Evolutionary conservation across 2,797 vertebrate genomes (phyloP).

Genomic region (Girardinus metallicus): DNA sequence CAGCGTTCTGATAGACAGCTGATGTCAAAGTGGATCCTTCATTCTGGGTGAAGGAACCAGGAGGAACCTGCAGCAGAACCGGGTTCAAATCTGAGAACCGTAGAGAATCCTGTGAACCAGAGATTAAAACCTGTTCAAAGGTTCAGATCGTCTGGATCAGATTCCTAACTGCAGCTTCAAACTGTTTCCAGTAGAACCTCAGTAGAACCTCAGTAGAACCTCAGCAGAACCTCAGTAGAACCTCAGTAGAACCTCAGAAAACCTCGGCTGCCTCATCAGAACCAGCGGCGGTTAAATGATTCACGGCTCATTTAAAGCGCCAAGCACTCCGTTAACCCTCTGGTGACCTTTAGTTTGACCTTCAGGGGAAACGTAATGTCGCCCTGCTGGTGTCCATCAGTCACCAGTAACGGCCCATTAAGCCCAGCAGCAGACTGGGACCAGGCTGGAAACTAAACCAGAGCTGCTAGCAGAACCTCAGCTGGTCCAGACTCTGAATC

Average conservation of each 20-base stretch:
- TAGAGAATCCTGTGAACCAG: neutral
- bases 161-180: neutral
- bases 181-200: too few relatives aligned
- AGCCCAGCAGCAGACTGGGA: constrained; percentile 14
- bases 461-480: too few relatives aligned
- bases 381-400: constrained; percentile 36
- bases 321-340: too few relatives aligned
- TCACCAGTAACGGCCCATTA: constrained; percentile 30
- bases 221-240: too few relatives aligned
- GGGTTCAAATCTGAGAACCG: neutral
- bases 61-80: neutral
- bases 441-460: constrained; percentile 26
- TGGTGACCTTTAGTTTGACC: constrained; percentile 16
- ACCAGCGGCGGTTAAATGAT: too few relatives aligned
- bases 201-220: neutral
- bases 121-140: neutral
- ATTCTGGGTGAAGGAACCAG: neutral
- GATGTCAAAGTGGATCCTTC: neutral
- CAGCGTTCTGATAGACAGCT: neutral
- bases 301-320: neutral
- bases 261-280: too few relatives aligned
- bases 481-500: too few relatives aligned
- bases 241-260: too few relatives aligned
- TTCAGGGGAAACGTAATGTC: constrained; percentile 34
- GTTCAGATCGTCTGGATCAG: neutral